A percentile compares a stretch with the other conserved stretches of the same genome.
Conservation (phyloP, 2,888 invertebrate species). For the Drosophila subsilvestris region DNA sequence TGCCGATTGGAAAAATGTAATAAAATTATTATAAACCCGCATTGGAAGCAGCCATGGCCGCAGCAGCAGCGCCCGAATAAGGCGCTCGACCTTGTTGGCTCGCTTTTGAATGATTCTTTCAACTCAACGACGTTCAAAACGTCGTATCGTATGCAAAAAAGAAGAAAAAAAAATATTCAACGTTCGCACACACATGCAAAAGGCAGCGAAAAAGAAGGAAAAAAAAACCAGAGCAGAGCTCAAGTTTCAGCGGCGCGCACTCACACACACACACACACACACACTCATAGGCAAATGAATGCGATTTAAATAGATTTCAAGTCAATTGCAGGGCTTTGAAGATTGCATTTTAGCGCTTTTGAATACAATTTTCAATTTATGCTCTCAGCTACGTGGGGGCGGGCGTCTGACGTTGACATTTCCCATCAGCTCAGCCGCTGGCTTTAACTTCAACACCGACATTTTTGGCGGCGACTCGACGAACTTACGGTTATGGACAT, state of each 20-base stretch:
- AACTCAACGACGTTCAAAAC: conserved; percentile 57
- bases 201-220: conserved; percentile 33
- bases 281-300: conserved; percentile 25
- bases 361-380: conserved; percentile 37
- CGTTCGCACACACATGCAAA: conserved; percentile 36
- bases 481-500: conserved; percentile 84
- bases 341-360: conserved; percentile 53
- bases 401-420: conserved; percentile 50
- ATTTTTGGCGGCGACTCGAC: conserved; percentile 1
- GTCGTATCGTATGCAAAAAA: conserved; percentile 71
- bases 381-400: conserved; percentile 64
- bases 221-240: conserved; percentile 61
- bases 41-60: conserved; percentile 34
- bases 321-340: conserved; percentile 41
- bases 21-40: conserved; percentile 58
- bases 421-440: conserved; percentile 7
- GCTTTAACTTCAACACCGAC: background rate
- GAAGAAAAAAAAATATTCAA: conserved; percentile 38
- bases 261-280: conserved; percentile 24
- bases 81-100: conserved; percentile 75
- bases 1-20: conserved; percentile 59
- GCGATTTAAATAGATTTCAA: conserved; percentile 36
- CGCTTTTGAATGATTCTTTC: conserved; percentile 71
- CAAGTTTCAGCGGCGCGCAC: conserved; percentile 69
- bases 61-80: conserved; percentile 60